These are phyloP conservation scores for Serranus cabrilla DNA, from an alignment of 2,797 vertebrate genomes.

Conservation along the genomic window DNA sequence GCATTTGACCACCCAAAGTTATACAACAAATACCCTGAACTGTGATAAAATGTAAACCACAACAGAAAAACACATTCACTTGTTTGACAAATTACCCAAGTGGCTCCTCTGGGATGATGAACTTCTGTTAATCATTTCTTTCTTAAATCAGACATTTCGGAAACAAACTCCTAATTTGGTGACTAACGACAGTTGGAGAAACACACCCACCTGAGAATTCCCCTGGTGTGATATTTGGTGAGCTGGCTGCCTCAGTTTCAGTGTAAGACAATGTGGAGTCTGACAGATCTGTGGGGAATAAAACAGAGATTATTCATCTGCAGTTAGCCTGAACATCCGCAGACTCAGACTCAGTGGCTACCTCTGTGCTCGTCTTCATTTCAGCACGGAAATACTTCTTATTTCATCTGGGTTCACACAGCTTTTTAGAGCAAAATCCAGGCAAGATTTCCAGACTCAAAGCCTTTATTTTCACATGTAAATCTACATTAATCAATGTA, in stretches of 20 bases:
- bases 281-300: constrained; percentile 90
- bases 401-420: neutral
- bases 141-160: constrained; percentile 27
- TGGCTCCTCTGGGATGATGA: constrained; percentile 15
- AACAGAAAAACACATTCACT: neutral
- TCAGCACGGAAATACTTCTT: neutral
- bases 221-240: constrained; percentile 91
- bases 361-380: neutral
- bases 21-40: neutral
- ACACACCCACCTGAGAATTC: constrained; percentile 95
- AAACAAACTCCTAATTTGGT: constrained; percentile 30
- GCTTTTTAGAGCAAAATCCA: too few species aligned
- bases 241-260: constrained; percentile 97
- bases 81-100: constrained; percentile 18
- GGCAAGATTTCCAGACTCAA: too few species aligned
- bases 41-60: neutral
- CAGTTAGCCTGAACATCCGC: neutral
- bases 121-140: constrained; percentile 28
- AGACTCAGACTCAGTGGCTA: neutral
- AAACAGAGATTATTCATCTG: constrained; percentile 57
- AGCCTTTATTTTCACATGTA: too few species aligned
- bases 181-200: constrained; percentile 46
- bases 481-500: too few species aligned
- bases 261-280: constrained; percentile 99
- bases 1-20: constrained; percentile 7